Evolutionary conservation across 2,888 invertebrate species (phyloP).

Genomic region (Pollenia amentaria): DNA sequence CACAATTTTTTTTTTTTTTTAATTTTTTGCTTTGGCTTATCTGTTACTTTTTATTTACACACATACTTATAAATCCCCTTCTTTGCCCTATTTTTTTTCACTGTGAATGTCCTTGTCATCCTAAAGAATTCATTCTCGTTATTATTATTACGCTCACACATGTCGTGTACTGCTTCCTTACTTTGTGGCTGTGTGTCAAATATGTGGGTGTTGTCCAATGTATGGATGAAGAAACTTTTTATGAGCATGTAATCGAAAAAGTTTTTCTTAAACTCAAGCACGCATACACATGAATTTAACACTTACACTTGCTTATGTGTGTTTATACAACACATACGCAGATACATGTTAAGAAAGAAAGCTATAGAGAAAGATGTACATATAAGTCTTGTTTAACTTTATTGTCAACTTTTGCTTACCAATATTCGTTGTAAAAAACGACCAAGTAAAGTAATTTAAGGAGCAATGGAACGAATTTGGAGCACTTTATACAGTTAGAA

Average conservation of each 20-base stretch:
- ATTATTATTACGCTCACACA: constrained; percentile 65
- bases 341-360: background rate
- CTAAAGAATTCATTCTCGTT: constrained; percentile 60
- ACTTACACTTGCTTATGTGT: background rate
- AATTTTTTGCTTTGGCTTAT: constrained; percentile 49
- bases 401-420: constrained; percentile 59
- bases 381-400: constrained; percentile 59
- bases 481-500: constrained; percentile 8
- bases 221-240: constrained; percentile 74
- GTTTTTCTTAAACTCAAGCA: constrained; percentile 64
- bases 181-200: constrained; percentile 63
- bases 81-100: background rate
- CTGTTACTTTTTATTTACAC: constrained; percentile 54
- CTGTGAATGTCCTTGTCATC: constrained; percentile 42
- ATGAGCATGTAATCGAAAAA: constrained; percentile 76
- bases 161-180: constrained; percentile 59
- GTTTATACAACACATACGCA: background rate
- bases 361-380: background rate
- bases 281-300: constrained; percentile 21
- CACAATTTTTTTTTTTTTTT: constrained; percentile 47
- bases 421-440: constrained; percentile 16
- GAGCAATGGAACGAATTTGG: background rate
- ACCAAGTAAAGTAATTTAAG: background rate
- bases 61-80: constrained; percentile 38
- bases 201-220: constrained; percentile 73